Evolutionary conservation across 2,888 invertebrate species (phyloP).

Genomic region (Sminthurinus aureus): DNA sequence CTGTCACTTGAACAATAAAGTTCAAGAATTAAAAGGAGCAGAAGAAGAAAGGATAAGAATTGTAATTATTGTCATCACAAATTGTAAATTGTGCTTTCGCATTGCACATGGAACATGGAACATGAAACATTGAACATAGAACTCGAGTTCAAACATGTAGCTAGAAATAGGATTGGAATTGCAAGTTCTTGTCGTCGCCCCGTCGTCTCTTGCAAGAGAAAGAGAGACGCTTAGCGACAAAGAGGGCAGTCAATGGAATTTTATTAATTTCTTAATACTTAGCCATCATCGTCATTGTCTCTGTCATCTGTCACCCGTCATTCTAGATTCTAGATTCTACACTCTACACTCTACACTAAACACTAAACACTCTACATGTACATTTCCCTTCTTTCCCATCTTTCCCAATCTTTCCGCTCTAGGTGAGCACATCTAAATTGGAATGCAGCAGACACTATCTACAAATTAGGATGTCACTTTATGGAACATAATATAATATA

Average conservation of each 20-base stretch:
- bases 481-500: no score
- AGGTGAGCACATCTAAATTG: neutral
- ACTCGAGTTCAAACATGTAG: neutral
- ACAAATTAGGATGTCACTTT: no score
- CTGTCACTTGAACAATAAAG: no score
- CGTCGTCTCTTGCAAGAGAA: no score
- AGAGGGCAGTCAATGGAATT: neutral
- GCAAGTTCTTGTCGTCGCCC: no score
- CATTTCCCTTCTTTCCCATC: neutral
- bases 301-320: neutral
- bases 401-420: neutral
- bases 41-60: no score
- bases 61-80: no score
- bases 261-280: constrained; percentile 20
- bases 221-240: neutral
- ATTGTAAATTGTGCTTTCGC: no score
- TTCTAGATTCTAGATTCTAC: neutral
- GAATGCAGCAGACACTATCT: neutral
- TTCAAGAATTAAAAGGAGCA: no score
- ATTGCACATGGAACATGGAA: no score
- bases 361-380: neutral
- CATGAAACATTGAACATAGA: no score
- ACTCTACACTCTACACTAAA: neutral
- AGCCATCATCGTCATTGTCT: neutral
- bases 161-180: neutral